Evolutionary conservation across 2,797 vertebrate genomes (phyloP).

Genomic region (Manis javanica): DNA sequence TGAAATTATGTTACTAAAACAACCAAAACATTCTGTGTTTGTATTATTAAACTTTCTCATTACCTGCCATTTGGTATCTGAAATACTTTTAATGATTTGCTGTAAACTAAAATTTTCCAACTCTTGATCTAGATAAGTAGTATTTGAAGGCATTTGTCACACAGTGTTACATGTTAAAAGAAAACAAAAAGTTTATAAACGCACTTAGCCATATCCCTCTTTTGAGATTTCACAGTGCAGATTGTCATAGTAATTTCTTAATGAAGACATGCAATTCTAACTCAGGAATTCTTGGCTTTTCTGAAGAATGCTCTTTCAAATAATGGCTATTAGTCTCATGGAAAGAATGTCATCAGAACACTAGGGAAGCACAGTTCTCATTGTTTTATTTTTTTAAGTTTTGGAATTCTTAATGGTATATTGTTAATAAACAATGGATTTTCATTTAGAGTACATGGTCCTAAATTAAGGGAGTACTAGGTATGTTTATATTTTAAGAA

Average conservation of each 20-base stretch:
- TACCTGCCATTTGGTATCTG: background rate
- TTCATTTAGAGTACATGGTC: conserved; percentile 16
- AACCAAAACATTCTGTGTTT: background rate
- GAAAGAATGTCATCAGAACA: background rate
- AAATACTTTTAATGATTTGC: background rate
- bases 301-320: background rate
- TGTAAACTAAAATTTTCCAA: background rate
- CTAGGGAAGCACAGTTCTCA: background rate
- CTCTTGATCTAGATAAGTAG: background rate
- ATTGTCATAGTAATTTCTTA: background rate
- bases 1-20: background rate
- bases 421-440: background rate
- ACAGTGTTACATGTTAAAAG: background rate
- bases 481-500: background rate
- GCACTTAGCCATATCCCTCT: background rate
- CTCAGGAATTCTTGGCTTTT: background rate
- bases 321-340: background rate
- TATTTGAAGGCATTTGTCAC: background rate
- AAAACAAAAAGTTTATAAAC: background rate
- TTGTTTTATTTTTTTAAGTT: background rate
- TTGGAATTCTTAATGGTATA: background rate
- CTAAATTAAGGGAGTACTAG: background rate
- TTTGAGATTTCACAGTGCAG: background rate
- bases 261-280: background rate
- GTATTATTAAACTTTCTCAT: background rate